These are phyloP conservation scores for Cephalopachus bancanus DNA, from an alignment of 2,797 vertebrate species.

Conservation along the genomic window DNA sequence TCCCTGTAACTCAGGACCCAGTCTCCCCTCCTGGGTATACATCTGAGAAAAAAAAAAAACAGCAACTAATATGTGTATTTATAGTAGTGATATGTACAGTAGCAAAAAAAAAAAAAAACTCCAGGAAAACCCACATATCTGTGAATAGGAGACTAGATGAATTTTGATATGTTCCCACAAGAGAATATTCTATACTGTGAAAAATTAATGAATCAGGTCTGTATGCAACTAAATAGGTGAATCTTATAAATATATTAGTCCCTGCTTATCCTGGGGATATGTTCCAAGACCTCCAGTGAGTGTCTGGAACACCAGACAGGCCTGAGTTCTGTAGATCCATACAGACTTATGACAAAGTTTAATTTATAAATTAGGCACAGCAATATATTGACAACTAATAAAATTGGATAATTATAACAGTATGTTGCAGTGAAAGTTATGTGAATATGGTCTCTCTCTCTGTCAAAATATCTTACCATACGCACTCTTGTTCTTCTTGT, in stretches of 20 bases:
- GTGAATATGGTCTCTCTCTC: background rate
- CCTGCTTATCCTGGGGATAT: background rate
- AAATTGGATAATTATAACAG: background rate
- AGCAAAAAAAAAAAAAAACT: conserved; percentile 34
- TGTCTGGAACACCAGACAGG: background rate
- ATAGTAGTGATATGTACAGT: background rate
- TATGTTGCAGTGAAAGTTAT: background rate
- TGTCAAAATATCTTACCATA: background rate
- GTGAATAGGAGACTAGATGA: background rate
- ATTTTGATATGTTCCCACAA: background rate
- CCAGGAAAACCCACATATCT: background rate
- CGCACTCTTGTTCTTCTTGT: background rate
- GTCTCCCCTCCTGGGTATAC: background rate
- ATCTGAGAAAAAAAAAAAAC: background rate
- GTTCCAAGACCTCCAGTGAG: background rate
- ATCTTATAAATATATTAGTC: background rate
- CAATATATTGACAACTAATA: background rate
- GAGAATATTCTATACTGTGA: background rate
- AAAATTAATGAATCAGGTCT: conserved; percentile 33
- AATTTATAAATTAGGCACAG: background rate
- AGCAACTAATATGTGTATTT: background rate
- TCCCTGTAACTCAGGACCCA: background rate
- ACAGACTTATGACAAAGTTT: background rate
- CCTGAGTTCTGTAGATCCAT: too few relatives aligned
- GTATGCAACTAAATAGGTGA: background rate